Evolutionary conservation across 2,888 invertebrate genomes (phyloP), one percentile per base, ranked within the genome.

Genomic region (Ceriagrion tenellum): DNA sequence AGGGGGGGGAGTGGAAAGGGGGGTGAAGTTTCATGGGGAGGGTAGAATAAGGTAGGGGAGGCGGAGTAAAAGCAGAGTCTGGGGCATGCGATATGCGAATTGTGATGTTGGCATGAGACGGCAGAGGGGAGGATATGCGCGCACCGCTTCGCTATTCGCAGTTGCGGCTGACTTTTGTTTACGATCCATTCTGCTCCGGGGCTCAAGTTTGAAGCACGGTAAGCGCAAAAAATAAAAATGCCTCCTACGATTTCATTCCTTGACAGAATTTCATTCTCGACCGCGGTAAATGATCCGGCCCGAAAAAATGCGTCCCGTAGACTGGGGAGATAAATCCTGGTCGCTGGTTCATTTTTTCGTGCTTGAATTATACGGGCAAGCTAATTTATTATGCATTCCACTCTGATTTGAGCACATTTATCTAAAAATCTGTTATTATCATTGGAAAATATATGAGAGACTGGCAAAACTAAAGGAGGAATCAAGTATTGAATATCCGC

Each of bases 141-240:
- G 47, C 47, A 47, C 69, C 69, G 20, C 69, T n/a, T 20, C 59
- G 59, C 59, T 59, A 59, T 59, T 59, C 69, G 59, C 55, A 91
- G 63, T 91, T 63, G 63, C 35, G 63, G 59, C 91, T 12, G 59
- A 91, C 91, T 91, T 91, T 63, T 47, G 91, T 91, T 91, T 91
- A 91, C 91, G 91, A 63, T 63, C 91, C 6, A 63, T 59, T 56
- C 63, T 23, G n/a, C 88, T 26, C 23, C 18, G 88, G 63, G 63
- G 30, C 23, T 35, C 20, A 91, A 35, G 23, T 91, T 91, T 63
- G 63, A 59, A 69, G 69, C 69, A 69, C 69, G 59, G 59, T 90
- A 20, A 23, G 59, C 40, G 35, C 18, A 63, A 40, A 26, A 20
- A 18, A 59, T 30, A 90, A 63, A 91, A 91, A 40, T n/a, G 59